Evolutionary conservation across 2,113 vertebrate species (phyloP).

Genomic region (Oceanites oceanicus): DNA sequence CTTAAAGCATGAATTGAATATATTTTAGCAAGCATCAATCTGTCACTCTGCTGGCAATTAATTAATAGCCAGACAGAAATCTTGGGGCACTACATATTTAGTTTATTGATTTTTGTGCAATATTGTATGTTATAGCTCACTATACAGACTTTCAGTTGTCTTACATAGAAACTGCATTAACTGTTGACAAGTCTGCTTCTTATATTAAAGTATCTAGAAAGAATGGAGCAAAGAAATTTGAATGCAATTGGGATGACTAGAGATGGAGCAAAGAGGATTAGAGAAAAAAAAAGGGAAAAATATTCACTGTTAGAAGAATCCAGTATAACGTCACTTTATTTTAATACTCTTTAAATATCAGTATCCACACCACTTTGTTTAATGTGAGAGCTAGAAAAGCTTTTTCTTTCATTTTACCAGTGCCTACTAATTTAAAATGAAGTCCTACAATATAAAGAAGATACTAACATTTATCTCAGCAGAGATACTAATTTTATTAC

Average conservation of each 20-base stretch:
- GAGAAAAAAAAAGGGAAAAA: not conserved
- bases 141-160: not conserved
- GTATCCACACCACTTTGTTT: not conserved
- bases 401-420: not conserved
- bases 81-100: not conserved
- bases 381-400: not conserved
- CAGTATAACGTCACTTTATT: not conserved
- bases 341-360: not conserved
- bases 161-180: not conserved
- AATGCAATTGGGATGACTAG: not conserved
- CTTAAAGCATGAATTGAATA: not conserved
- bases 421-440: not conserved
- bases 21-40: conserved; percentile 5
- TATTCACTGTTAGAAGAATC: not conserved
- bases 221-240: not conserved
- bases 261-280: not conserved
- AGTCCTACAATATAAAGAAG: not conserved
- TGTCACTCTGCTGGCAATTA: not conserved
- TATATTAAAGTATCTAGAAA: not conserved
- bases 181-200: not conserved
- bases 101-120: conserved; percentile 10
- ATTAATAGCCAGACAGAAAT: conserved; percentile 21
- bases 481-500: not conserved
- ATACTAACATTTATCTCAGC: not conserved
- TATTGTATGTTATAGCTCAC: not conserved